Base-by-base conservation (phyloP, 2,888 invertebrate species). In the Eustalomyia histrio region DNA sequence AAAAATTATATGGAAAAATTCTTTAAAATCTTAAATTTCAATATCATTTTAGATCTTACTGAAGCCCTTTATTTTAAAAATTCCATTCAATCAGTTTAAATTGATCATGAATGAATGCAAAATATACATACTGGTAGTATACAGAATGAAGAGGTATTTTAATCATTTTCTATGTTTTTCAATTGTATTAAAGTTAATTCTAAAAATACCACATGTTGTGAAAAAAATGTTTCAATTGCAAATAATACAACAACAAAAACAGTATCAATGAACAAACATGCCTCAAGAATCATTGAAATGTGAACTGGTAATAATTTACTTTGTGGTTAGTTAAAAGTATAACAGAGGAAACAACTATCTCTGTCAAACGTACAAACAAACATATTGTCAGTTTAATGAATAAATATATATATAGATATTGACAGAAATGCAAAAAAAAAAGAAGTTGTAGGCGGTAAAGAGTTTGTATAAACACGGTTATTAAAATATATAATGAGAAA, bases 231-330 rank as follows among this genome's bases (percentile, higher is more conserved):
- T 81, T 63, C 65, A 81, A 81, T 78, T 74, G 80, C 73, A 74
- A 74, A 76, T 76, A 74, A 72, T 61, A 21, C 33, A 33, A 16
- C n/a, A 64, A 61, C 69, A 76, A 58, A 57, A 43, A 68, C 53
- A 68, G 81, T 81, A 81, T 81, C 81, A 78, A 78, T 81, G 81
- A 81, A 78, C 78, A 78, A 81, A 81, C 78, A 78, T 81, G 78
- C 81, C 76, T 76, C 79, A 79, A 82, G 79, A 84, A 82, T 80
- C 84, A 83, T 82, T 84, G 80, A 80, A 80, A 82, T 82, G 84
- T 83, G 82, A 82, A 84, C 76, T 78, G 79, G 82, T 80, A 81
- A 83, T 83, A 80, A 83, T 83, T 81, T 79, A 81, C 80, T 83
- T 79, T 79, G 79, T 72, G 80, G 76, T 82, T 82, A 65, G 78